A percentile compares a stretch with the other conserved stretches of the same genome.
phyloP scores from a whole-genome alignment of 1,140 invertebrate genomes.

The Drosophila bipectinata region DNA sequence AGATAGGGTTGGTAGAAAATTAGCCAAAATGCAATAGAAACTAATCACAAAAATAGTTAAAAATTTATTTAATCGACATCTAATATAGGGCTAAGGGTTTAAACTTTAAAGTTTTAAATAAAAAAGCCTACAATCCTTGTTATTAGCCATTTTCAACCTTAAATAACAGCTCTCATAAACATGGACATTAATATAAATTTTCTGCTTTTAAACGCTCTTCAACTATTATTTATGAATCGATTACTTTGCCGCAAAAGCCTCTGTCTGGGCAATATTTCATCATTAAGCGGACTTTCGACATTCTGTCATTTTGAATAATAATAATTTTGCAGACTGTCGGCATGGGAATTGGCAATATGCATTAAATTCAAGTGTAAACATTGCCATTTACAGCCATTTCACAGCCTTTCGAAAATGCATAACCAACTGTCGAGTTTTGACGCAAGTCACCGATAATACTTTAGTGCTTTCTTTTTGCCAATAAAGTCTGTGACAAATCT shows the following conservation, averaged over 20 bases:
- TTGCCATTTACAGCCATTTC: conserved; percentile 12
- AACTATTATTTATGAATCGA: conserved; percentile 19
- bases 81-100: too few relatives aligned
- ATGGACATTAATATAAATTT: neutral
- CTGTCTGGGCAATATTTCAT: conserved; percentile 10
- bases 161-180: conserved; percentile 8
- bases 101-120: too few relatives aligned
- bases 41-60: too few relatives aligned
- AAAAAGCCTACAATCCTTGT: too few relatives aligned
- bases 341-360: conserved; percentile 33
- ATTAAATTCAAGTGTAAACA: conserved; percentile 24
- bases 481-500: neutral
- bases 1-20: too few relatives aligned
- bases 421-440: conserved; percentile 16
- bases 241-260: conserved; percentile 4
- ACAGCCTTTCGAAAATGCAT: conserved; percentile 6
- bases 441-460: conserved; percentile 3
- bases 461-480: conserved; percentile 19
- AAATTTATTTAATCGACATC: too few relatives aligned
- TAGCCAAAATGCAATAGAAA: too few relatives aligned
- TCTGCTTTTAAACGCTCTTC: conserved; percentile 17
- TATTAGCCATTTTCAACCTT: too few relatives aligned
- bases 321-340: conserved; percentile 10
- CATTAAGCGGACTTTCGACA: conserved; percentile 22
- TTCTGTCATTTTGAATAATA: conserved; percentile 30